A percentile compares a stretch with the other conserved stretches of the same genome.
phyloP scores from a whole-genome alignment of 2,113 vertebrate species.

The Eubucco bourcierii region DNA sequence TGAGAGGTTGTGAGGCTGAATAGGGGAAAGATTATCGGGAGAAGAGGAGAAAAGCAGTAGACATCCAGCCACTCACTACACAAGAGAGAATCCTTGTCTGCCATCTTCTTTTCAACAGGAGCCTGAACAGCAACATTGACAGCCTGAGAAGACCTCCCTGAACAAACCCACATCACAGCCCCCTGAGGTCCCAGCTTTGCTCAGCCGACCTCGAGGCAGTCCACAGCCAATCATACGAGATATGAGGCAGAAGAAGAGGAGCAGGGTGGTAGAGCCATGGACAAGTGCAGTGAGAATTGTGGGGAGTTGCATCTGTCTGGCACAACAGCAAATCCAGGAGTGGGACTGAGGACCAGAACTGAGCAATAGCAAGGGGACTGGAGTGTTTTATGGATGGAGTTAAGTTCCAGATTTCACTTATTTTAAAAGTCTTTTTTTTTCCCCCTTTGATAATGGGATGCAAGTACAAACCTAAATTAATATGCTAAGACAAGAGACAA shows the following conservation, averaged over 20 bases:
- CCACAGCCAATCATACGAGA: not conserved
- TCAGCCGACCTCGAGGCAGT: not conserved
- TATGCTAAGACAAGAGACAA: slow-evolving; percentile 9
- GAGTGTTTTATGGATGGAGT: not conserved
- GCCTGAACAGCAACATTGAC: not conserved
- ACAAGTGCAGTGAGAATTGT: not conserved
- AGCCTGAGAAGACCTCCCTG: not conserved
- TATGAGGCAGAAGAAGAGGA: not conserved
- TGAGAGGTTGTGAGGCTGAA: not conserved
- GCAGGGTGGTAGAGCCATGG: not conserved
- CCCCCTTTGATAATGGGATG: not conserved
- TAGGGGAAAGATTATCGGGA: not conserved
- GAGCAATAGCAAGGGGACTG: not conserved
- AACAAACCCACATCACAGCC: not conserved
- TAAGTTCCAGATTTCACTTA: not conserved
- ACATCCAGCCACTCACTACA: not conserved
- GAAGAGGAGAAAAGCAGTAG: not conserved
- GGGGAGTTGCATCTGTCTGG: not conserved
- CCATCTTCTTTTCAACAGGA: not conserved
- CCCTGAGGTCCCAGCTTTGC: not conserved
- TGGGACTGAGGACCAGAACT: not conserved
- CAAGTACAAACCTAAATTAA: slow-evolving; percentile 30
- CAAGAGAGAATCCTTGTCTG: not conserved
- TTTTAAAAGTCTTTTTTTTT: not conserved
- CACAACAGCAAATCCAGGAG: not conserved